Percentiles rank a stretch among this genome's conserved stretches.
phyloP scores from a whole-genome alignment of 2,113 vertebrate genomes.

The Entomyzon cyanotis region DNA sequence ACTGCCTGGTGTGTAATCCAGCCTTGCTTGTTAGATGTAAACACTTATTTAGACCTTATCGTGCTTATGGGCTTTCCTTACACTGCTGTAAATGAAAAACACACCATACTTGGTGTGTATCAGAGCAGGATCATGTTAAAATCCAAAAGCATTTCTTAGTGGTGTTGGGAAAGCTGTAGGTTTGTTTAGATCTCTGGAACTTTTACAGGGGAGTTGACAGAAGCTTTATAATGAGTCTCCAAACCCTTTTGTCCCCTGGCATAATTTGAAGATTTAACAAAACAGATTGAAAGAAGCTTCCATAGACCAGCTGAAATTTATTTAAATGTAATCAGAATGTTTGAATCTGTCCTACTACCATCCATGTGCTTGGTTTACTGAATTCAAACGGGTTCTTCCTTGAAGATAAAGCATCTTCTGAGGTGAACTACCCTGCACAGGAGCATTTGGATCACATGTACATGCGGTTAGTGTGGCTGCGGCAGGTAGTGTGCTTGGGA shows the following conservation, averaged over 20 bases:
- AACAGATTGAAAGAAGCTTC: slow-evolving; percentile 4
- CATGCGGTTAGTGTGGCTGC: rapidly evolving
- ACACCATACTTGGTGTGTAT: neutral
- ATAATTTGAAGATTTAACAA: slow-evolving; percentile 6
- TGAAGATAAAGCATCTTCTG: neutral
- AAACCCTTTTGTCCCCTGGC: slow-evolving; percentile 18
- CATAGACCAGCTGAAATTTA: slow-evolving; percentile 14
- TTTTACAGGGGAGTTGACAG: slow-evolving; percentile 4
- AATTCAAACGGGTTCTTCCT: neutral
- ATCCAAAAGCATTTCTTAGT: neutral
- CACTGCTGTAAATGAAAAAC: neutral
- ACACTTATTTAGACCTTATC: neutral
- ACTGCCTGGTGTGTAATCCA: neutral
- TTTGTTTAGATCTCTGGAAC: slow-evolving; percentile 32
- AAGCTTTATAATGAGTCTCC: neutral
- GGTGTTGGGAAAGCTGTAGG: neutral
- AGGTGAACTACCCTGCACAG: neutral
- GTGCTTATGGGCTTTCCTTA: neutral
- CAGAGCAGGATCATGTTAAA: neutral
- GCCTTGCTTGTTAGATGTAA: neutral
- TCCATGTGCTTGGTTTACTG: neutral
- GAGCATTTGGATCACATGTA: neutral
- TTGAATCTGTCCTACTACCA: neutral
- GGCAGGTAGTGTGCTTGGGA: neutral
- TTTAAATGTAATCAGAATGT: slow-evolving; percentile 11